A percentile compares a stretch with the other conserved stretches of the same genome.
Conservation (phyloP, 64 coral and sea anemone genomes). For the Porites australiensis region DNA sequence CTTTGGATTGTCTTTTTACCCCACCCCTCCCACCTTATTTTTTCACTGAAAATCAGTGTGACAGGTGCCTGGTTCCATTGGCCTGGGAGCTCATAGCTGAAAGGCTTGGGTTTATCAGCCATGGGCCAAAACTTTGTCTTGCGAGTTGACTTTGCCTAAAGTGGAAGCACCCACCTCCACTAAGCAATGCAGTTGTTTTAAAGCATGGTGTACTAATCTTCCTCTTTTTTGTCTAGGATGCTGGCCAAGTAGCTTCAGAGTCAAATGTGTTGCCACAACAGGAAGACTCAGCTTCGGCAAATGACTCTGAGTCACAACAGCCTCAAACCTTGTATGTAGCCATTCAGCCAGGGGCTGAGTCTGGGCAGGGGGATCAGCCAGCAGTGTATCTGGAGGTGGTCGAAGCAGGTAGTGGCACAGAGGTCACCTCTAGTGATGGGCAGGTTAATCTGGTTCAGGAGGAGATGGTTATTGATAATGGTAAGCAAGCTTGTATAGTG, state of each 20-base stretch:
- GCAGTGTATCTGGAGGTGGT: constrained; percentile 96
- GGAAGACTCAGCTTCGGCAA: not conserved
- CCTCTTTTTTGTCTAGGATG: not conserved
- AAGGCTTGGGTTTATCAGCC: no score
- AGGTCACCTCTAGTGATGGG: constrained; percentile 76
- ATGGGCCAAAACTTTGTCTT: no score
- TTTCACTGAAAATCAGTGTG: no score
- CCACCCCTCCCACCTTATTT: no score
- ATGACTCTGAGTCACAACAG: constrained; percentile 52
- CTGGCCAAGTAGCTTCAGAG: not conserved
- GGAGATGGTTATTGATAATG: constrained; percentile 91
- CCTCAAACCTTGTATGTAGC: constrained; percentile 89
- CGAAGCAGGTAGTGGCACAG: constrained; percentile 91
- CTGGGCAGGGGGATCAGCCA: constrained; percentile 79
- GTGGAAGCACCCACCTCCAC: no score
- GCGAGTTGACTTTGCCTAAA: no score
- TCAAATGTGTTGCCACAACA: not conserved
- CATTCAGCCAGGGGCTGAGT: constrained; percentile 89
- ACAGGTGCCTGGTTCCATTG: no score
- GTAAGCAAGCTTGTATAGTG: constrained; percentile 1
- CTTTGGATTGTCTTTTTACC: no score
- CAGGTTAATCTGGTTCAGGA: constrained; percentile 83
- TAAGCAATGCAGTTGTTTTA: no score
- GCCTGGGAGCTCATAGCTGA: no score
- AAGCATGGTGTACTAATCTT: no score